A percentile compares a stretch with the other conserved stretches of the same genome.
Conservation (phyloP, 2,888 invertebrate species). For the Hoplodrina blanda region DNA sequence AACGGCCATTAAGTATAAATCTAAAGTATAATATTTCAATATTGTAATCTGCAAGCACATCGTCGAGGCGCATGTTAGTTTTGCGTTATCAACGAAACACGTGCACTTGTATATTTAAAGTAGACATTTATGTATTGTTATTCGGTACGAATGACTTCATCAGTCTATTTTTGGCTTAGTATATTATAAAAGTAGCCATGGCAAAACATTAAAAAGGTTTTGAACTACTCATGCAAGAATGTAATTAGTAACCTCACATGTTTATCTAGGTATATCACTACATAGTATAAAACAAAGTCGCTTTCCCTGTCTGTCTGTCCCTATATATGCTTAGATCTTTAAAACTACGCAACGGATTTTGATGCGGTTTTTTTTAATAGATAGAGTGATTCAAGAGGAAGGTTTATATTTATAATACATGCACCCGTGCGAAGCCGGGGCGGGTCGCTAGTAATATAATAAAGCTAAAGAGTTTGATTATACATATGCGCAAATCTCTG, state of each 20-base stretch:
- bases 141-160: slow-evolving; percentile 30
- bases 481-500: too few species aligned
- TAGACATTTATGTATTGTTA: slow-evolving; percentile 23
- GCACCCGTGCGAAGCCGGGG: too few species aligned
- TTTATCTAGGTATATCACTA: too few species aligned
- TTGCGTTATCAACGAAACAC: slow-evolving; percentile 46
- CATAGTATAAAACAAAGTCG: too few species aligned
- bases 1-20: neutral
- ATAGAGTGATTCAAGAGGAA: too few species aligned
- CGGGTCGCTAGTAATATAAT: too few species aligned
- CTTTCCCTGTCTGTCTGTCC: too few species aligned
- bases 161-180: slow-evolving; percentile 32
- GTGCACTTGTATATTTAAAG: slow-evolving; percentile 51
- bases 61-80: slow-evolving; percentile 22
- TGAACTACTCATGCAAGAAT: neutral
- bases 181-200: neutral
- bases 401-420: too few species aligned
- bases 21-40: slow-evolving; percentile 22
- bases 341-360: too few species aligned
- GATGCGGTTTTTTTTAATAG: too few species aligned
- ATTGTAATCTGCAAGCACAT: slow-evolving; percentile 34
- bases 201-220: neutral
- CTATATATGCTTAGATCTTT: too few species aligned
- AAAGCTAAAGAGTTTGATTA: too few species aligned
- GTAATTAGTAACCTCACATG: neutral